phyloP scores from a whole-genome alignment of 2,888 invertebrate species.

The Nesidiocoris tenuis region DNA sequence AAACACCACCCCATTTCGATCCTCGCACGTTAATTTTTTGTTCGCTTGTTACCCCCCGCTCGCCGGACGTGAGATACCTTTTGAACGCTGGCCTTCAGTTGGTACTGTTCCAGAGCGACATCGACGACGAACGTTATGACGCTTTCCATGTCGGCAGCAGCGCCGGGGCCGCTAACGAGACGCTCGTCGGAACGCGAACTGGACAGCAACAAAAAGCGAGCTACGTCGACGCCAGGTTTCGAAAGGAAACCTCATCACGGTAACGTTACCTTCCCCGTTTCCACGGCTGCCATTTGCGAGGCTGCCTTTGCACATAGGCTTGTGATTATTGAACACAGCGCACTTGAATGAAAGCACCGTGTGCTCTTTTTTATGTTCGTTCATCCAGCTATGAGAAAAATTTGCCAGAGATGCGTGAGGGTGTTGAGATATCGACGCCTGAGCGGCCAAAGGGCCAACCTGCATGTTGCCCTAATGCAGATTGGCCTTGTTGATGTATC shows the following conservation, averaged over 20 bases:
- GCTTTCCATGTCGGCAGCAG: constrained; percentile 67
- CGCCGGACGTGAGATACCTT: not conserved
- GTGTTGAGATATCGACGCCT: no score
- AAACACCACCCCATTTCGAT: no score
- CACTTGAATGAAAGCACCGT: no score
- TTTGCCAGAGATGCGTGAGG: no score
- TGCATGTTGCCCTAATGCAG: no score
- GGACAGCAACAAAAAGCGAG: constrained; percentile 72
- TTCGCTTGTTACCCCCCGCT: not conserved
- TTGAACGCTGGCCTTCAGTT: constrained; percentile 32
- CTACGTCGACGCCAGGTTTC: constrained; percentile 70
- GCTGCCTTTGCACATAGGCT: not conserved
- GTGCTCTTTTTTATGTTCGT: no score
- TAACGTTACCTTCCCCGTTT: constrained; percentile 16
- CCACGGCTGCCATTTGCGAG: not conserved
- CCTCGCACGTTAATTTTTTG: no score
- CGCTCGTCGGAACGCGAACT: constrained; percentile 82
- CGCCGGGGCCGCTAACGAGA: constrained; percentile 66
- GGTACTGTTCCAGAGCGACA: constrained; percentile 66
- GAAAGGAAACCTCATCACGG: constrained; percentile 58
- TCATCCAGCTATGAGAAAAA: no score
- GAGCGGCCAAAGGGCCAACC: no score
- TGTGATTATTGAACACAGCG: not conserved
- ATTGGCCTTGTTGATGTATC: no score
- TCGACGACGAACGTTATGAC: constrained; percentile 85